Evolutionary conservation across 2,797 vertebrate species (phyloP).

Genomic region (Fratercula arctica): DNA sequence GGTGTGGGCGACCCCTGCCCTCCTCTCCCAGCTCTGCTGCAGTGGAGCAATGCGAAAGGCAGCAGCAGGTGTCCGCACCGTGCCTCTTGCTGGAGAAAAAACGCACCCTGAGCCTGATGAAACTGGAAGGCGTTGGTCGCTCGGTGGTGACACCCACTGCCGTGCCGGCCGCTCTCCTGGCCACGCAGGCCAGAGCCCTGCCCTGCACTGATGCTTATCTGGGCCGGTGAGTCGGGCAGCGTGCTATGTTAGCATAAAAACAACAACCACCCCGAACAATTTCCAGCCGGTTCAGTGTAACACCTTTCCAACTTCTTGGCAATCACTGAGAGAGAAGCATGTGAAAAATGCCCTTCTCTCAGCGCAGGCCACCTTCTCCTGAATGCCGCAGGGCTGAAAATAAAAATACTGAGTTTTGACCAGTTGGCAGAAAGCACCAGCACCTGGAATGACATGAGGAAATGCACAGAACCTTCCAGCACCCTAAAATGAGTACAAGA

Average conservation of each 20-base stretch:
- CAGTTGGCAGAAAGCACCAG: neutral
- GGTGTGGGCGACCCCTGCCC: neutral
- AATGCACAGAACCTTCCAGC: rapidly evolving
- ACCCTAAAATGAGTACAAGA: neutral
- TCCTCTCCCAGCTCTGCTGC: neutral
- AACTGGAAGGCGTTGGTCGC: neutral
- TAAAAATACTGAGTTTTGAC: neutral
- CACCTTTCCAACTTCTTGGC: neutral
- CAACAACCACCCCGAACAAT: neutral
- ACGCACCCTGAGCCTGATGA: neutral
- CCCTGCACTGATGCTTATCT: constrained; percentile 17
- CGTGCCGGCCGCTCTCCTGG: neutral
- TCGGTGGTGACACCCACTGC: neutral
- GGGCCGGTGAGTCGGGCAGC: neutral
- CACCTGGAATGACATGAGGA: neutral
- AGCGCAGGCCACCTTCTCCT: neutral
- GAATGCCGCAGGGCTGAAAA: neutral
- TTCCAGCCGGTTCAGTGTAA: neutral
- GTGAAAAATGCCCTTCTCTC: neutral
- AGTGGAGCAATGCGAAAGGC: rapidly evolving
- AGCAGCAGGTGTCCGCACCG: rapidly evolving
- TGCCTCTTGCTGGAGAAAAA: neutral
- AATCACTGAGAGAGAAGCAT: neutral
- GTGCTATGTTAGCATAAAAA: neutral
- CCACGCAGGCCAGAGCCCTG: constrained; percentile 11